Evolutionary conservation across 2,888 invertebrate genomes (phyloP).

Genomic region (Mesoligia furuncula): DNA sequence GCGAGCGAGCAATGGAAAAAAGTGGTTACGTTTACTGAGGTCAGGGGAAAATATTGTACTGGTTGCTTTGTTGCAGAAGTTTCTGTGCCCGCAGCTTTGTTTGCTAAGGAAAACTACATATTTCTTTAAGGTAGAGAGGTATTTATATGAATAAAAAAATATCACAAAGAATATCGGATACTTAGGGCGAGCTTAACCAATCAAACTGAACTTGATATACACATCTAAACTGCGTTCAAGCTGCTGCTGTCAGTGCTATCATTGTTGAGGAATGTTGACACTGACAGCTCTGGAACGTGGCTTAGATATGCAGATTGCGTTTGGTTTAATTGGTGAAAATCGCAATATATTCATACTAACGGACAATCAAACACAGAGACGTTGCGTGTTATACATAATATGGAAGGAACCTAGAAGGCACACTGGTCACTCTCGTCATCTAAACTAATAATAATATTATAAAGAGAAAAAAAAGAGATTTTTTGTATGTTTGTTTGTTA

Average conservation of each 20-base stretch:
- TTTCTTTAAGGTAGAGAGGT: background rate
- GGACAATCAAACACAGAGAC: background rate
- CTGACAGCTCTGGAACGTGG: background rate
- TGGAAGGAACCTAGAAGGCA: background rate
- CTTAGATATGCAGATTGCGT: background rate
- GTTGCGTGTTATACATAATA: background rate
- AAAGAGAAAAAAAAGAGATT: too few relatives aligned
- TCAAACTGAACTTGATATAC: background rate
- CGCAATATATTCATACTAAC: background rate
- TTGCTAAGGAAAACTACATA: background rate
- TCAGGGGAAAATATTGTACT: background rate
- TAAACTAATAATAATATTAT: too few relatives aligned
- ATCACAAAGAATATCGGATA: too few relatives aligned
- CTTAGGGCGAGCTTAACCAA: background rate
- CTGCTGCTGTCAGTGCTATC: background rate
- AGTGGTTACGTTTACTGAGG: background rate
- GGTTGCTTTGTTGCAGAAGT: background rate
- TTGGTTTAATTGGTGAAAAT: background rate
- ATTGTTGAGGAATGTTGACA: background rate
- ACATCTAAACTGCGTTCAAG: background rate
- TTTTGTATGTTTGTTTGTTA: background rate
- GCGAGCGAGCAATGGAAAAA: constrained; percentile 10
- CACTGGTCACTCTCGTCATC: background rate
- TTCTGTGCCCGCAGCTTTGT: background rate
- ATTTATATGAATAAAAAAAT: background rate